Conservation (phyloP, 2,888 invertebrate genomes). For the Heliconius erato region DNA sequence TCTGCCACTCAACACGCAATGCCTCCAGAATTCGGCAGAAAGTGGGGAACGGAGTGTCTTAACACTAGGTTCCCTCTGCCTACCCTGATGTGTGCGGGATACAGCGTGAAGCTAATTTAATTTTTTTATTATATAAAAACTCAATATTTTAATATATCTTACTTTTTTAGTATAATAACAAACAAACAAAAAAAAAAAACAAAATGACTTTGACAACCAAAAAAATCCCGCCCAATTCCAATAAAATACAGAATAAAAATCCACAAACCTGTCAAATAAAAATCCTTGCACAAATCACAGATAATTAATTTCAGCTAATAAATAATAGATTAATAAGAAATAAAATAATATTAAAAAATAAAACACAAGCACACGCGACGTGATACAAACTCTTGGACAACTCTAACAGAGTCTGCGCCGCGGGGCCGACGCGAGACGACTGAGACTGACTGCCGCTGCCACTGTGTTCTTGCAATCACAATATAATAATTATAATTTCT, state of each 20-base stretch:
- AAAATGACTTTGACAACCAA: not conserved
- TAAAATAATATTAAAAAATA: slow-evolving; percentile 56
- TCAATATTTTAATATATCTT: too few relatives aligned
- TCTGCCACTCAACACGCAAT: too few relatives aligned
- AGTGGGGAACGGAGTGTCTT: too few relatives aligned
- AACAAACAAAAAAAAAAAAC: not conserved
- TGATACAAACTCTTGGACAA: slow-evolving; percentile 24
- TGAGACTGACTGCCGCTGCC: slow-evolving; percentile 54
- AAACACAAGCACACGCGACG: slow-evolving; percentile 74
- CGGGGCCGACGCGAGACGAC: slow-evolving; percentile 69
- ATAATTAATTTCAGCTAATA: slow-evolving; percentile 45
- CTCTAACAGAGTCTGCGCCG: slow-evolving; percentile 65
- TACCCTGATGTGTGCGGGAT: too few relatives aligned
- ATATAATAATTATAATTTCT: slow-evolving; percentile 6
- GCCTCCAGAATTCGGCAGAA: too few relatives aligned
- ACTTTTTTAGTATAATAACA: not conserved
- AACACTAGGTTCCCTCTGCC: too few relatives aligned
- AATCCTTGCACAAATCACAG: slow-evolving; percentile 77
- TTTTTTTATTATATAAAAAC: too few relatives aligned
- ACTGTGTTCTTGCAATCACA: slow-evolving; percentile 33
- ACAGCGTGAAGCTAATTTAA: too few relatives aligned
- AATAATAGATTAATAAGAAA: slow-evolving; percentile 55
- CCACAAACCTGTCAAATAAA: slow-evolving; percentile 53
- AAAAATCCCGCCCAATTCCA: slow-evolving; percentile 5
- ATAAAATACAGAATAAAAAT: slow-evolving; percentile 21